Evolutionary conservation across 2,113 vertebrate species (phyloP).

Genomic region (Entelurus aequoreus): DNA sequence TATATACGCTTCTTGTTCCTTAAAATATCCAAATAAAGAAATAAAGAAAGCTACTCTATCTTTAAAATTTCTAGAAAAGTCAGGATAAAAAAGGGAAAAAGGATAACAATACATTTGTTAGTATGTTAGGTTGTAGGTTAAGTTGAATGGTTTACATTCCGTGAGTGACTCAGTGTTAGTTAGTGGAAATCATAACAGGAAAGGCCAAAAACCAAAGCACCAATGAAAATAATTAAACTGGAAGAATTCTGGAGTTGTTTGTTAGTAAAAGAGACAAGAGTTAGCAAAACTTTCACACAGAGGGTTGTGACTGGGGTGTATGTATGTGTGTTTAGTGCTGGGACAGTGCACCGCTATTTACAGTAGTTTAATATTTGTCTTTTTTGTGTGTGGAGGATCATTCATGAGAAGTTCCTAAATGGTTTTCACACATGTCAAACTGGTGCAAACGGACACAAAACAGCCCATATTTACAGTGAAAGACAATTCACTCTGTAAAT

Average conservation of each 20-base stretch:
- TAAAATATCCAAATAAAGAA: slow-evolving; percentile 73
- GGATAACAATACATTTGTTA: slow-evolving; percentile 72
- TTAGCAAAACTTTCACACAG: slow-evolving; percentile 72
- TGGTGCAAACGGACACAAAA: slow-evolving; percentile 5
- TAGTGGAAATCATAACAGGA: slow-evolving; percentile 63
- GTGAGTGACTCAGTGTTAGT: slow-evolving; percentile 87
- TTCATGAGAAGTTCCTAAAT: background rate
- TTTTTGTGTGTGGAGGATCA: background rate
- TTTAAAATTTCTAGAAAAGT: slow-evolving; percentile 49
- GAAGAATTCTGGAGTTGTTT: slow-evolving; percentile 69
- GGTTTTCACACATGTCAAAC: background rate
- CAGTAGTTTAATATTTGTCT: background rate
- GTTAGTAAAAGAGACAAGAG: slow-evolving; percentile 88
- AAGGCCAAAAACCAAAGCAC: slow-evolving; percentile 59
- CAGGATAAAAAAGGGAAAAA: slow-evolving; percentile 41
- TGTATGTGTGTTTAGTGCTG: slow-evolving; percentile 8
- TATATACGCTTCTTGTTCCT: slow-evolving; percentile 2
- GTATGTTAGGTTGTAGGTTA: slow-evolving; percentile 74
- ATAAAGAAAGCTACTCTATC: slow-evolving; percentile 66
- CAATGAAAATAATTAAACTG: slow-evolving; percentile 66
- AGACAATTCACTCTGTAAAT: background rate
- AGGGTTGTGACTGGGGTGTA: slow-evolving; percentile 39
- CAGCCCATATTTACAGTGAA: background rate
- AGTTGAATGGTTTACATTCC: slow-evolving; percentile 80
- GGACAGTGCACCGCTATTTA: background rate